Percentiles rank a stretch among this genome's conserved stretches.
Conservation (phyloP, 2,797 vertebrate genomes). For the Ctenosaura bakeri region DNA sequence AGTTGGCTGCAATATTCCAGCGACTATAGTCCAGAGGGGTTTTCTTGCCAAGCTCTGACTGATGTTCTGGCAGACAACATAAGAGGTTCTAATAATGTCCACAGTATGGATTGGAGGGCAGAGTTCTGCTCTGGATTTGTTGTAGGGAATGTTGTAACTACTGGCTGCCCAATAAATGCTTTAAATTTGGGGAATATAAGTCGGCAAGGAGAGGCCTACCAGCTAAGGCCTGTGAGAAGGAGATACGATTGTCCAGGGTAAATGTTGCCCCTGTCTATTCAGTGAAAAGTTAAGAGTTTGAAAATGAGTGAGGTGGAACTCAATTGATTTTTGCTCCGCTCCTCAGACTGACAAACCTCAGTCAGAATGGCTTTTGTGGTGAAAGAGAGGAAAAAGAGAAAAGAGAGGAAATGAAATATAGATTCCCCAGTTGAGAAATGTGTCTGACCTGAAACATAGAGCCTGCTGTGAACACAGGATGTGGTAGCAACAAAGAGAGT, state of each 20-base stretch:
- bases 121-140: not conserved
- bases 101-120: not conserved
- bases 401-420: constrained; percentile 26
- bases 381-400: not conserved
- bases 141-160: not conserved
- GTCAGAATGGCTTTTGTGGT: not conserved
- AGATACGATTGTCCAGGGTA: not conserved
- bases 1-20: too few species aligned
- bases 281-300: not conserved
- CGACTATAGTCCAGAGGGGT: too few species aligned
- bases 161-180: not conserved
- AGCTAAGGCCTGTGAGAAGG: not conserved
- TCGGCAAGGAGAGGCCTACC: not conserved
- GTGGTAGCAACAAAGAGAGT: constrained; percentile 22
- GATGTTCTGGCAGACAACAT: not conserved
- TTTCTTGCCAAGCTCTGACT: too few species aligned
- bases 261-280: not conserved
- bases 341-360: not conserved
- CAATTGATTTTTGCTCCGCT: not conserved
- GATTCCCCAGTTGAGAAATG: constrained; percentile 4
- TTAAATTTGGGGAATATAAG: not conserved
- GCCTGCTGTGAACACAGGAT: constrained; percentile 43
- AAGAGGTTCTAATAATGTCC: not conserved
- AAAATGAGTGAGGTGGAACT: not conserved
- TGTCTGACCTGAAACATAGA: not conserved